Percentiles rank a stretch among this genome's conserved stretches.
phyloP scores from a whole-genome alignment of 2,113 vertebrate species.

The Turnix velox region DNA sequence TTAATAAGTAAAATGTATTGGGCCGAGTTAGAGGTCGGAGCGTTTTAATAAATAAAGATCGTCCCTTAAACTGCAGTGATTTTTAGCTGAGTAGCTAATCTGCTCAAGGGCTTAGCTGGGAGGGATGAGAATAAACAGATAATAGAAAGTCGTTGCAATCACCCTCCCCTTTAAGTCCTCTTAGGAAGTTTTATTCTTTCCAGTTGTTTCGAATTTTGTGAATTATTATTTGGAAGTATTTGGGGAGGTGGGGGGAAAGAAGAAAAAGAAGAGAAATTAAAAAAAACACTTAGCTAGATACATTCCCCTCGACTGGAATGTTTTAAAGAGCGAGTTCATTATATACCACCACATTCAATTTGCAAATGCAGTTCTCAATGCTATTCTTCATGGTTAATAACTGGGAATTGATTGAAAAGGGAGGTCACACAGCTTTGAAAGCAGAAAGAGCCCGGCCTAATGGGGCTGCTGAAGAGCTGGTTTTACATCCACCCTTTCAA shows the following conservation, averaged over 20 bases:
- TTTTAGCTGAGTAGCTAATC: slow-evolving; percentile 33
- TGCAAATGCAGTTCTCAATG: slow-evolving; percentile 1
- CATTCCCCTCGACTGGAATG: neutral
- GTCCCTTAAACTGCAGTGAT: neutral
- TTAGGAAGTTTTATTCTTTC: neutral
- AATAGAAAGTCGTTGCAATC: neutral
- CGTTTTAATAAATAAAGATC: neutral
- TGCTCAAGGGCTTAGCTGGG: neutral
- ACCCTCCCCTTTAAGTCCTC: neutral
- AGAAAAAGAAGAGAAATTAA: neutral
- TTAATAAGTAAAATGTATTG: neutral
- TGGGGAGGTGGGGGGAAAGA: accelerated
- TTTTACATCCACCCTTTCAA: neutral
- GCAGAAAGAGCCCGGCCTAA: neutral
- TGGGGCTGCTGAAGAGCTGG: neutral
- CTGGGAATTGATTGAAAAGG: slow-evolving; percentile 39
- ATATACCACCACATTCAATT: neutral
- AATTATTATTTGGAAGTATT: neutral
- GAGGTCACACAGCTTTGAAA: neutral
- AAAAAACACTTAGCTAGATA: neutral
- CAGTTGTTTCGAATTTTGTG: neutral
- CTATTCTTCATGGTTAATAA: slow-evolving; percentile 32
- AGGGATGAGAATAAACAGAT: slow-evolving; percentile 1
- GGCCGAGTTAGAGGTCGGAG: neutral
- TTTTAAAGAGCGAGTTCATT: neutral